Percentiles rank a stretch among this genome's conserved stretches.
These are phyloP conservation scores for Orbicella faveolata DNA, from an alignment of 64 coral and sea anemone genomes.

Conservation along the genomic window DNA sequence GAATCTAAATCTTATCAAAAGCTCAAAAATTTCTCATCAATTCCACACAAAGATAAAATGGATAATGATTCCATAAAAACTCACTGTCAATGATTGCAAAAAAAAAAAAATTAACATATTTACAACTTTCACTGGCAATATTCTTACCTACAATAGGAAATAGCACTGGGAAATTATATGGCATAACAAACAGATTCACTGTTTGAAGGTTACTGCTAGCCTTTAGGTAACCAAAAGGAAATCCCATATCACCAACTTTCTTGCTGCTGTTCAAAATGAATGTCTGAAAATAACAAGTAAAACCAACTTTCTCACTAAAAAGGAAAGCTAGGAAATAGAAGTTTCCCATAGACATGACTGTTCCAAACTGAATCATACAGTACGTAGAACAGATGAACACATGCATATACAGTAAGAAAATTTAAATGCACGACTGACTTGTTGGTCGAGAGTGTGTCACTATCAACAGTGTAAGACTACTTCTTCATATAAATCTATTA, in stretches of 20 bases:
- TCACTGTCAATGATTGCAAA: neutral
- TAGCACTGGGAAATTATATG: slow-evolving; percentile 93
- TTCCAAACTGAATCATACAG: too few species aligned
- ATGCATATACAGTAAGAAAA: too few species aligned
- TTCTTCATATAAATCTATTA: too few species aligned
- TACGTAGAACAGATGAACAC: too few species aligned
- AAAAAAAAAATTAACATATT: neutral
- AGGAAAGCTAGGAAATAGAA: too few species aligned
- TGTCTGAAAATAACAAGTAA: slow-evolving; percentile 55
- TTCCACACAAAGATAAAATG: neutral
- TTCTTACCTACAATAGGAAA: slow-evolving; percentile 94
- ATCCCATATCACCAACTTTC: slow-evolving; percentile 51
- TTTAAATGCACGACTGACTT: too few species aligned
- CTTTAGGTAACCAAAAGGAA: slow-evolving; percentile 95
- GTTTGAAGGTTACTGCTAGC: slow-evolving; percentile 88
- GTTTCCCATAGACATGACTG: too few species aligned
- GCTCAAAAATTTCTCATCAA: neutral
- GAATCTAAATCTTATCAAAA: neutral
- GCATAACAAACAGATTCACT: slow-evolving; percentile 98
- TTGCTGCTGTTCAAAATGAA: slow-evolving; percentile 84
- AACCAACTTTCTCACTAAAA: neutral
- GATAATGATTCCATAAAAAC: neutral
- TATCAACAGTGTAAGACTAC: too few species aligned
- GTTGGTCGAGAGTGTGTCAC: too few species aligned
- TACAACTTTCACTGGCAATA: neutral